A percentile compares a stretch with the other conserved stretches of the same genome.
Conservation (phyloP, 2,113 vertebrate species). For the Brachirus orientalis region DNA sequence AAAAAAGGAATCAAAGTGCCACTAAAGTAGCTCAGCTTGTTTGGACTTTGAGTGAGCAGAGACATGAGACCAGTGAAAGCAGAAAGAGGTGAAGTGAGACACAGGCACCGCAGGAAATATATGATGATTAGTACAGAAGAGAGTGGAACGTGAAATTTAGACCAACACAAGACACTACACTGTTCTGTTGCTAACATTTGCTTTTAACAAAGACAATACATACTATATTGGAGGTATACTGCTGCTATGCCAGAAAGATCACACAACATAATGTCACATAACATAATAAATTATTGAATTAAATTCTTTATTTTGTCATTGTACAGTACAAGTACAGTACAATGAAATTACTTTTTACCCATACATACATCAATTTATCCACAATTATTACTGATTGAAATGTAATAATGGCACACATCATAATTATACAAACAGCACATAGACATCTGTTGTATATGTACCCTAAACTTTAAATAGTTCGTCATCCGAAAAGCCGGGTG, state of each 20-base stretch:
- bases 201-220: neutral
- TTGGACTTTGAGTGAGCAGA: conserved; percentile 16
- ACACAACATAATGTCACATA: no score
- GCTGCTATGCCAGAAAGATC: neutral
- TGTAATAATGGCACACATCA: no score
- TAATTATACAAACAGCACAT: no score
- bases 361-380: no score
- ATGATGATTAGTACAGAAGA: neutral
- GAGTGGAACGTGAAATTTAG: neutral
- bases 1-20: conserved; percentile 21
- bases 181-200: neutral
- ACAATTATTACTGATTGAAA: no score
- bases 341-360: no score
- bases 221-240: neutral
- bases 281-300: no score
- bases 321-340: no score
- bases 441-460: no score
- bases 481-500: no score
- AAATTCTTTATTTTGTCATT: no score
- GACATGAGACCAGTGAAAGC: conserved; percentile 12
- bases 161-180: neutral
- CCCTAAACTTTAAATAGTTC: no score
- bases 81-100: conserved; percentile 11
- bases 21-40: conserved; percentile 12
- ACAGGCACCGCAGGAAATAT: conserved; percentile 1